Evolutionary conservation across 1,140 invertebrate genomes (phyloP), one percentile per base, ranked within the genome.

Genomic region (Drosophila nasuta): DNA sequence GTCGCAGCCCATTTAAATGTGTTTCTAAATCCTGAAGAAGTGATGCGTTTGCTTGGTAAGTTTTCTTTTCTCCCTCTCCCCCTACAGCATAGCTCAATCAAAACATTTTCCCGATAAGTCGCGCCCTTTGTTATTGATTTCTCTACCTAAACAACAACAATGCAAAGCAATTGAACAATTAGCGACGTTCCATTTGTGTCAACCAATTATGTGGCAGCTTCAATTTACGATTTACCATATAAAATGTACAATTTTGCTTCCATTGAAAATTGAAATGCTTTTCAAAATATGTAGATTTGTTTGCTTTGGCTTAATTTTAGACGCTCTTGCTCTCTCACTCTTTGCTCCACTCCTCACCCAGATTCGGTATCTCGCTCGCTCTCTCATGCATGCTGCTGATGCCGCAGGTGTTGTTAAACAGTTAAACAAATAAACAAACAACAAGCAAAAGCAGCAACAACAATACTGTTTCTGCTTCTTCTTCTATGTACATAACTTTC

Each of bases 31-130:
- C 86, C 91, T 13, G 91, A 93, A 63, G 93, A 93, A 75, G 92
- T 93, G 38, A 93, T 92, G 92, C 79, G 92, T 63, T 76, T 93
- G 75, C 70, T 93, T 71, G 93, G 93, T 93, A 71, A 93, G 93
- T 92, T 33, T 38, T 38, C 10, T 2, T 38, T 38, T 8, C 7
- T 10, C 35, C 35, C 8, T 8, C 30, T 57, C 28, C 11, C 11
- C 3, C 7, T 17, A 28, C 0, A 28, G 1, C 13, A 5, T n/a
- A 3, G 13, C 15, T 13, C 35, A 30, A 56, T 38, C 8, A 57
- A 38, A 20, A 7, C 13, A 41, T 33, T 33, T 15, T 51, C 33
- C 17, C 11, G 49, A 35, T 62, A 25, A 38, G 69, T 59, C 48
- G 35, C 49, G 48, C 56, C 59, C 62, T 63, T 80, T 80, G 79